These are phyloP conservation scores for Solenopsis invicta DNA, from an alignment of 1,140 invertebrate genomes.

Conservation along the genomic window DNA sequence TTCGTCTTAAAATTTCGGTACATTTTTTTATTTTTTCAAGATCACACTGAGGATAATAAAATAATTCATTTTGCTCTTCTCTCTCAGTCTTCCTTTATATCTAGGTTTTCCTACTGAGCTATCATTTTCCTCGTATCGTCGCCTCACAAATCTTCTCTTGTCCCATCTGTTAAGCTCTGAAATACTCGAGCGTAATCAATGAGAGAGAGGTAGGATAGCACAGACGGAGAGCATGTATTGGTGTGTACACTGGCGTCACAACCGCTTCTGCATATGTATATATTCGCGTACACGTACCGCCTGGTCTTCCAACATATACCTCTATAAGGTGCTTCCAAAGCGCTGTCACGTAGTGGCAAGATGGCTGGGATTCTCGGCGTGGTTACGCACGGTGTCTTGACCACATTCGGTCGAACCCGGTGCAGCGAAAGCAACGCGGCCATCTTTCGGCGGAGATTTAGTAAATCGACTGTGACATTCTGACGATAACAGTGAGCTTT, in stretches of 20 bases:
- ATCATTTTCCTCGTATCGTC: slow-evolving; percentile 54
- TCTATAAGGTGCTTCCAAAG: slow-evolving; percentile 52
- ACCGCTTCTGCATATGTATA: slow-evolving; percentile 57
- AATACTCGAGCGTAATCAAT: slow-evolving; percentile 77
- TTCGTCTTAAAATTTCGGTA: slow-evolving; percentile 3
- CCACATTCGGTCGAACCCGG: slow-evolving; percentile 14
- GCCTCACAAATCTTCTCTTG: slow-evolving; percentile 77
- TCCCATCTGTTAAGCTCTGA: slow-evolving; percentile 76
- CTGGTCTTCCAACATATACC: slow-evolving; percentile 1
- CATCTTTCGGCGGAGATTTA: slow-evolving; percentile 26
- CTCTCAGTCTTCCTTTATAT: background rate
- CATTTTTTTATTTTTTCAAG: background rate
- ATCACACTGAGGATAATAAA: background rate
- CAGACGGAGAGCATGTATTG: background rate
- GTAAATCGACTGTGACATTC: slow-evolving; percentile 16
- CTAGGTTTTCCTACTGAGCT: slow-evolving; percentile 8
- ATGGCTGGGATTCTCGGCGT: slow-evolving; percentile 36
- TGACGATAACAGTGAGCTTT: background rate
- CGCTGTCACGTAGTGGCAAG: slow-evolving; percentile 43
- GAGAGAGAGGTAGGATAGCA: slow-evolving; percentile 47
- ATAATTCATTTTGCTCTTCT: slow-evolving; percentile 14
- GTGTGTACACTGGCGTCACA: slow-evolving; percentile 54
- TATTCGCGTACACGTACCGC: slow-evolving; percentile 41
- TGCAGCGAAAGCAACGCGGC: background rate
- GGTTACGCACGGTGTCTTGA: slow-evolving; percentile 47